Evolutionary conservation across 1,140 invertebrate species (phyloP).

Genomic region (Cherax destructor): DNA sequence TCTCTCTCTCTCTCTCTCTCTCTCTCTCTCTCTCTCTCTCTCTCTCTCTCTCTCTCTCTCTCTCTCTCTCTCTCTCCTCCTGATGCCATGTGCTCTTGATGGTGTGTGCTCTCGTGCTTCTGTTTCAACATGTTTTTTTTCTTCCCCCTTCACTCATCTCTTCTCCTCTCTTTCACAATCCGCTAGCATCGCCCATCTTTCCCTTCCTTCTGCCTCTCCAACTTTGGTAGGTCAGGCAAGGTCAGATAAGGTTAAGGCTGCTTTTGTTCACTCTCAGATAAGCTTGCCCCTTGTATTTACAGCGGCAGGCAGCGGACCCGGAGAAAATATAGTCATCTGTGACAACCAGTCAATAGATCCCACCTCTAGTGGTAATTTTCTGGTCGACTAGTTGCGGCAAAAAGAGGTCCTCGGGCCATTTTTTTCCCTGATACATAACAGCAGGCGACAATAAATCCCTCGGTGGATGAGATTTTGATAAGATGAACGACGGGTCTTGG

Average conservation of each 20-base stretch:
- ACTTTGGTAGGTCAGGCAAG: slow-evolving; percentile 1
- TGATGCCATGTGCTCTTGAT: background rate
- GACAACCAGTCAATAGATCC: background rate
- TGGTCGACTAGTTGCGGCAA: background rate
- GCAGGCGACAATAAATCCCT: background rate
- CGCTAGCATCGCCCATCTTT: background rate
- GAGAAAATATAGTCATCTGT: background rate
- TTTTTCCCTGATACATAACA: background rate
- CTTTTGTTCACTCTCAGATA: background rate
- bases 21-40: background rate
- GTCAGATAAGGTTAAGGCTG: background rate
- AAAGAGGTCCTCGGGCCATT: background rate
- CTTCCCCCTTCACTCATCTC: background rate
- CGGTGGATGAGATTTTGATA: background rate
- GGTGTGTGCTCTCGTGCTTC: background rate
- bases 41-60: slow-evolving; percentile 14
- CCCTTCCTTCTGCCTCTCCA: background rate
- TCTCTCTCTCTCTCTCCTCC: background rate
- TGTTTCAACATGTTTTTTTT: background rate
- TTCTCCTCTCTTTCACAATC: background rate
- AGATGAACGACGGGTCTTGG: slow-evolving; percentile 1
- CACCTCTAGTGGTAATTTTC: background rate
- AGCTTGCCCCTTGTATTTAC: background rate
- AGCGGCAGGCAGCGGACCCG: background rate
- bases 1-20: slow-evolving; percentile 1